Conservation (phyloP, 2,888 invertebrate species). For the Drosophila antonietae region DNA sequence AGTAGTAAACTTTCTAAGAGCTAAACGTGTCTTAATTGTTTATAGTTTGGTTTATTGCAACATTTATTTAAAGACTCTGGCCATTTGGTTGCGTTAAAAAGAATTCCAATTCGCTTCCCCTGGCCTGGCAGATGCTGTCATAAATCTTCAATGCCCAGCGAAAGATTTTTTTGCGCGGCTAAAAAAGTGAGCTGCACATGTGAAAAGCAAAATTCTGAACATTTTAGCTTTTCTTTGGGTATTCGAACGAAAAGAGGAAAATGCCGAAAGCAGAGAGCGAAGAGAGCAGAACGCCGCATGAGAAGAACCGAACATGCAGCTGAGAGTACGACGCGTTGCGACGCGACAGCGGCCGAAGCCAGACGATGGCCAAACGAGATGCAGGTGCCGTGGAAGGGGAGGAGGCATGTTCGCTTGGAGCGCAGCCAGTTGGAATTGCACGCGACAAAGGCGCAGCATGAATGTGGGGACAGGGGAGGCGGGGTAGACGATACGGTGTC, state of each 20-base stretch:
- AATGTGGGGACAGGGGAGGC: constrained; percentile 5
- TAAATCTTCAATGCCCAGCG: constrained; percentile 44
- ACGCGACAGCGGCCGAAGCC: constrained; percentile 39
- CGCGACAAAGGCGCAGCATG: constrained; percentile 52
- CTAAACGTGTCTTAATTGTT: constrained; percentile 12
- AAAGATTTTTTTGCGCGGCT: constrained; percentile 55
- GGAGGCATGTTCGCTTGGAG: constrained; percentile 74
- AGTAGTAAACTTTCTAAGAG: not conserved
- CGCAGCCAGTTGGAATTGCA: constrained; percentile 82
- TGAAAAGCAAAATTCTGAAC: constrained; percentile 30
- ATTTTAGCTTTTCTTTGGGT: constrained; percentile 12
- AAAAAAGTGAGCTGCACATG: constrained; percentile 53
- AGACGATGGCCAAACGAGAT: constrained; percentile 47
- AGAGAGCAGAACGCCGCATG: constrained; percentile 24
- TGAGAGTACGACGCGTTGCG: constrained; percentile 50
- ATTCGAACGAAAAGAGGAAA: constrained; percentile 15
- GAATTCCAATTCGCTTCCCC: not conserved
- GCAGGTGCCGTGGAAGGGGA: constrained; percentile 19
- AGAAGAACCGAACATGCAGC: constrained; percentile 40
- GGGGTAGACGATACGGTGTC: constrained; percentile 4
- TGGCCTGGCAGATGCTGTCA: constrained; percentile 45
- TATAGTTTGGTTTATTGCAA: constrained; percentile 4
- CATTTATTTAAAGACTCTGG: constrained; percentile 12
- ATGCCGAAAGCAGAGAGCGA: constrained; percentile 35
- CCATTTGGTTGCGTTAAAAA: not conserved